Evolutionary conservation across 2,888 invertebrate species (phyloP).

Genomic region (Melanostoma mellinum): DNA sequence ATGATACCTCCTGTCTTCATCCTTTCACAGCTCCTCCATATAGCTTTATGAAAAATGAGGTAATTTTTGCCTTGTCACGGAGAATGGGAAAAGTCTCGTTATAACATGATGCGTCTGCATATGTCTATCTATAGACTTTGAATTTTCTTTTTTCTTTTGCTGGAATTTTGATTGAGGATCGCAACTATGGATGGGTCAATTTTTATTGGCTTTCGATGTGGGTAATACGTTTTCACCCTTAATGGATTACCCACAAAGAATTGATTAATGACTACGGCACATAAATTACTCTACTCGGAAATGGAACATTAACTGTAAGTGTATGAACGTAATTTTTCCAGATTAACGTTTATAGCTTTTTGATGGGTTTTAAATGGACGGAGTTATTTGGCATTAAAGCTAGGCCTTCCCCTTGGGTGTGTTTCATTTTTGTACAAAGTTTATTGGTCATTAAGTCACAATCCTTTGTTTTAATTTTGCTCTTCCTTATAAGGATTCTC

Average conservation of each 20-base stretch:
- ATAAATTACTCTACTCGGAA: constrained; percentile 21
- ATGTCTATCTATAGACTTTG: neutral
- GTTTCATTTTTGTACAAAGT: too few relatives aligned
- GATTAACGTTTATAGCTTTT: constrained; percentile 36
- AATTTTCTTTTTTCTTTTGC: neutral
- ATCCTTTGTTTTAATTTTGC: too few relatives aligned
- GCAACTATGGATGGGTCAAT: neutral
- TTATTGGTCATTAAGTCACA: too few relatives aligned
- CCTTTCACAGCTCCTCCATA: neutral
- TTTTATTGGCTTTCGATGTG: constrained; percentile 31
- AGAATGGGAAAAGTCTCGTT: constrained; percentile 12
- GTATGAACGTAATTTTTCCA: constrained; percentile 21
- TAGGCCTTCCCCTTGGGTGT: too few relatives aligned
- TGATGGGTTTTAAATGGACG: constrained; percentile 26
- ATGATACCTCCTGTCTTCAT: neutral
- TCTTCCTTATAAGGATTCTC: too few relatives aligned
- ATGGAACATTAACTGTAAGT: constrained; percentile 16
- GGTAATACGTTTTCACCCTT: constrained; percentile 38
- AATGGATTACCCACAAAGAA: constrained; percentile 32
- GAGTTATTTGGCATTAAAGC: neutral
- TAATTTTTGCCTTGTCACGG: constrained; percentile 17
- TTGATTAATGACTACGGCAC: constrained; percentile 43
- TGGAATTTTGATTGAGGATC: constrained; percentile 26
- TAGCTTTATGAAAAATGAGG: constrained; percentile 6
- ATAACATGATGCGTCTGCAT: neutral